phyloP scores from a whole-genome alignment of 1,140 invertebrate genomes.

The Samia ricini region DNA sequence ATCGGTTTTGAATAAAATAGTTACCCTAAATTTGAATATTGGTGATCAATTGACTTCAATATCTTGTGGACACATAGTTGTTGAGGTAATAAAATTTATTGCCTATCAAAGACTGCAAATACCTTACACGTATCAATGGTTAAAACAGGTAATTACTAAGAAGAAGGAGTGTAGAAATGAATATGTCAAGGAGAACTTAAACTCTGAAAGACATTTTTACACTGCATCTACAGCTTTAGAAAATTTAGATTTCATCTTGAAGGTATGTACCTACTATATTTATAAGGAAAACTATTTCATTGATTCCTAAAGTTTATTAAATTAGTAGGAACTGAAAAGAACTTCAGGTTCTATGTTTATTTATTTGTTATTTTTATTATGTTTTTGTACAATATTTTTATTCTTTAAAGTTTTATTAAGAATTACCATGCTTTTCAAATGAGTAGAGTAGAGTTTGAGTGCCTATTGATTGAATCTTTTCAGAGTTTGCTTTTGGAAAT shows the following conservation, averaged over 20 bases:
- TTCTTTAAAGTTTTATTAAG: no score
- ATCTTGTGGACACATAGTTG: constrained; percentile 67
- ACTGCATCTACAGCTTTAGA: constrained; percentile 60
- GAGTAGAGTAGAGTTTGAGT: no score
- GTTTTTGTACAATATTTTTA: no score
- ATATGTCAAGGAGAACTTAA: constrained; percentile 49
- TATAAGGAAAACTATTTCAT: no score
- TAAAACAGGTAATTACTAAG: constrained; percentile 69
- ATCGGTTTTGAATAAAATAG: constrained; percentile 27
- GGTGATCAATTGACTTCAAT: constrained; percentile 65
- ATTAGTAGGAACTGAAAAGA: no score
- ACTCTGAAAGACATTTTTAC: constrained; percentile 67
- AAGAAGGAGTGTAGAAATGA: constrained; percentile 42
- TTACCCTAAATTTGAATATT: constrained; percentile 51
- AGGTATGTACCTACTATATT: no score
- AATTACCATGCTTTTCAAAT: no score
- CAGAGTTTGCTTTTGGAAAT: constrained; percentile 64
- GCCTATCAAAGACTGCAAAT: constrained; percentile 73
- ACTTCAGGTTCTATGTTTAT: no score
- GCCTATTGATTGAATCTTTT: no score
- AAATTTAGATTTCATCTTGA: constrained; percentile 66
- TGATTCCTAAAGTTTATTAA: no score
- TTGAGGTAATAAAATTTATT: constrained; percentile 72
- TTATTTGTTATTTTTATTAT: no score
- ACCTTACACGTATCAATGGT: constrained; percentile 69